phyloP scores from a whole-genome alignment of 2,113 vertebrate species.

The Hippocampus mohnikei region DNA sequence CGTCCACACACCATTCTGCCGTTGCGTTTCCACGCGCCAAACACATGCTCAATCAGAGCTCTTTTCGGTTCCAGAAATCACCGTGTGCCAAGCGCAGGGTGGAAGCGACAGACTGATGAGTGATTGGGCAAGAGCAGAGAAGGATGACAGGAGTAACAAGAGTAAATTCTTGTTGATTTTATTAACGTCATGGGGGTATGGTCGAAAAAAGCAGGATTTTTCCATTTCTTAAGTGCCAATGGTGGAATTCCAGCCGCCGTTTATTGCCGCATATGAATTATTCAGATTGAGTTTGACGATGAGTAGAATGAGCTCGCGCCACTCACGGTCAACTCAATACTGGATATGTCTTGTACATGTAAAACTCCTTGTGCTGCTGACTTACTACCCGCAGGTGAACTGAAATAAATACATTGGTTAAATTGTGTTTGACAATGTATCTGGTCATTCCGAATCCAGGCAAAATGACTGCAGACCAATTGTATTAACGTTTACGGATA shows the following conservation, averaged over 20 bases:
- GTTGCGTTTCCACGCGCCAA: conserved; percentile 35
- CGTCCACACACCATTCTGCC: conserved; percentile 16
- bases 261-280: conserved; percentile 57
- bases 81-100: conserved; percentile 48
- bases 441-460: conserved; percentile 38
- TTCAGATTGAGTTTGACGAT: conserved; percentile 56
- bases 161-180: conserved; percentile 40
- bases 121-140: conserved; percentile 39
- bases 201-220: conserved; percentile 32
- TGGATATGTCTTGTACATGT: conserved; percentile 15
- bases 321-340: conserved; percentile 54
- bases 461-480: conserved; percentile 21
- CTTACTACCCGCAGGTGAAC: conserved; percentile 5
- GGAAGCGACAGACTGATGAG: conserved; percentile 39
- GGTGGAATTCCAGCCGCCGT: conserved; percentile 48
- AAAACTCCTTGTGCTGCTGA: conserved; percentile 29
- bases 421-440: conserved; percentile 15
- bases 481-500: conserved; percentile 55
- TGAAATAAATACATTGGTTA: conserved; percentile 1
- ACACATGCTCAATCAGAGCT: conserved; percentile 56
- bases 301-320: conserved; percentile 50
- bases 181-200: conserved; percentile 44
- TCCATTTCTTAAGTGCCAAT: conserved; percentile 45
- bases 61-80: conserved; percentile 59
- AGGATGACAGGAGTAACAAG: conserved; percentile 48